These are phyloP conservation scores for Eupeodes luniger DNA, from an alignment of 2,888 invertebrate species.

Conservation along the genomic window DNA sequence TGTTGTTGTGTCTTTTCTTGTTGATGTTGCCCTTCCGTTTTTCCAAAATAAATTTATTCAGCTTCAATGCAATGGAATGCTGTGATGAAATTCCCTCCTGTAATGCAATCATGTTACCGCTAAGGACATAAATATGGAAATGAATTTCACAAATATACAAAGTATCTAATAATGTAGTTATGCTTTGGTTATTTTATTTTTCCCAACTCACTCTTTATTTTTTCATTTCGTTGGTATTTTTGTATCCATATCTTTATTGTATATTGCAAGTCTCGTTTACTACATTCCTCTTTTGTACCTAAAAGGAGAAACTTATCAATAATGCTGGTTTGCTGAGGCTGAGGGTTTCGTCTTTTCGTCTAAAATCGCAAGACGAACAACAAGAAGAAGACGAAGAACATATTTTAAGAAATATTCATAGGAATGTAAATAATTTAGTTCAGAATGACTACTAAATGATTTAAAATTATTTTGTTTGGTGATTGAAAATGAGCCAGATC, in stretches of 20 bases:
- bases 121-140: slow-evolving; percentile 73
- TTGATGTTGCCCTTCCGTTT: slow-evolving; percentile 25
- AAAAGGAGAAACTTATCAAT: slow-evolving; percentile 37
- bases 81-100: slow-evolving; percentile 65
- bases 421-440: slow-evolving; percentile 48
- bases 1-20: slow-evolving; percentile 38
- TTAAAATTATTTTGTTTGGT: slow-evolving; percentile 41
- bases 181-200: slow-evolving; percentile 46
- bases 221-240: background rate
- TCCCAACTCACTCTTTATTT: background rate
- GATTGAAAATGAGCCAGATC: slow-evolving; percentile 32
- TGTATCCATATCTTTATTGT: background rate
- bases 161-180: slow-evolving; percentile 73
- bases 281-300: background rate
- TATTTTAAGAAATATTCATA: slow-evolving; percentile 21
- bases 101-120: slow-evolving; percentile 68
- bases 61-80: slow-evolving; percentile 69
- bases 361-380: background rate
- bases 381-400: too few relatives aligned
- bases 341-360: background rate
- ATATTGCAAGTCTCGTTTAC: background rate
- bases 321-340: background rate
- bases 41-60: slow-evolving; percentile 64
- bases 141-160: slow-evolving; percentile 72
- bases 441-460: slow-evolving; percentile 45